Base-by-base conservation (phyloP, 2,113 vertebrate genomes). In the Naja naja region DNA sequence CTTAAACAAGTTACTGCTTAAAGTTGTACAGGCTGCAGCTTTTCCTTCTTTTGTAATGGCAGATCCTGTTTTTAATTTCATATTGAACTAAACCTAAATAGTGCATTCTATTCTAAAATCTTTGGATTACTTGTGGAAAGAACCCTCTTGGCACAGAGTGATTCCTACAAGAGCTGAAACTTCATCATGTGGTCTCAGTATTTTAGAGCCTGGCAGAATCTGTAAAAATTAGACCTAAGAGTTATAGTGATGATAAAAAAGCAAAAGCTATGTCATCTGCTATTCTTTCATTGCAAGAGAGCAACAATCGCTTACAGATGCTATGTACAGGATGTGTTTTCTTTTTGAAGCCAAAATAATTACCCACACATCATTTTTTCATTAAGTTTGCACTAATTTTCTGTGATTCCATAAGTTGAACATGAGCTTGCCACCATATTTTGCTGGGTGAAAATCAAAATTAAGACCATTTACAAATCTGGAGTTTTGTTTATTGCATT, bases 371-470 rank as follows among this genome's bases (percentile, higher is more conserved):
- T 92, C 4, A 88, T 92, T 90, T 94, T 93, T 55, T 0, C 85
- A 95, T 94, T 60, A 94, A 87, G 90, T 90, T 47, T 39, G 92
- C 92, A 85, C 22, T 94, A 94, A 93, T 81, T 94, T 60, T 92
- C 49, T 89, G 10, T 90, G 23, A 95, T 94, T 95, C 93, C 52
- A 91, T 55, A 18, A 93, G 45, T 0, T 9, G 93, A 60, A 87
- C 74, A 81, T 81, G 10, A 94, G 87, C 88, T 94, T 92, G 90
- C 56, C 23, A 5, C 49, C 93, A 91, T 91, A 39, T 4, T 25
- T 91, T 0, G 2, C 0, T 95, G 23, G 56, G 64, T 4, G 22
- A 91, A 92, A 91, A 58, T 91, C 0, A 94, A 88, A 91, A 89
- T 88, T 85, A 87, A 95, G 47, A 91, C 60, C 39, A 91, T 23